phyloP scores from a whole-genome alignment of 2,113 vertebrate species.

The Camelus bactrianus region DNA sequence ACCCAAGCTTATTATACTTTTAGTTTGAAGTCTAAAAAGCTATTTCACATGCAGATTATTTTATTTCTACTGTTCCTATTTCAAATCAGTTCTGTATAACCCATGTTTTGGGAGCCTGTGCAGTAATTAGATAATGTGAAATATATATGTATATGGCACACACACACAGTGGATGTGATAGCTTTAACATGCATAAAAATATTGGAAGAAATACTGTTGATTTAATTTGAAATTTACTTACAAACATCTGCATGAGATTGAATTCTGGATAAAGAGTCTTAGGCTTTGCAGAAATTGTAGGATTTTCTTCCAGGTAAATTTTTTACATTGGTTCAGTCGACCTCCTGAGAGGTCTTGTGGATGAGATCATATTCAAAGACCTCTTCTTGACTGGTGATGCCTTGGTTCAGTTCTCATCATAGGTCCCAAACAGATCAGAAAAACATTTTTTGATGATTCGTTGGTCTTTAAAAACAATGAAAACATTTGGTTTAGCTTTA shows the following conservation, averaged over 20 bases:
- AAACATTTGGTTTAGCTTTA: constrained; percentile 39
- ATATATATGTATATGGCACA: neutral
- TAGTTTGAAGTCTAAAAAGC: neutral
- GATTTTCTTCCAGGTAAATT: neutral
- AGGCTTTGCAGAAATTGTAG: neutral
- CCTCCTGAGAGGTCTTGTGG: neutral
- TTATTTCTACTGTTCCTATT: constrained; percentile 57
- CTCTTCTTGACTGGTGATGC: neutral
- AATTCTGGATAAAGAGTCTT: neutral
- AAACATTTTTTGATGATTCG: constrained; percentile 24
- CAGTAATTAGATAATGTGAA: neutral
- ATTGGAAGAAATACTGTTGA: neutral
- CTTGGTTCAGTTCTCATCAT: constrained; percentile 37
- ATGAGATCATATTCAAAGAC: neutral
- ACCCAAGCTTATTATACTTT: neutral
- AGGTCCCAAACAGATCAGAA: neutral
- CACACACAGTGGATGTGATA: neutral
- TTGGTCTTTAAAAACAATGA: neutral
- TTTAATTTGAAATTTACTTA: constrained; percentile 54
- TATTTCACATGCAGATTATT: constrained; percentile 10
- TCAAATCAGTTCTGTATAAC: constrained; percentile 4
- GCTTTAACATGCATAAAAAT: constrained; percentile 38
- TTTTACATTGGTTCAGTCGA: neutral
- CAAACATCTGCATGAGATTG: neutral
- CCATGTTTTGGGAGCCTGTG: neutral